phyloP scores from a whole-genome alignment of 2,797 vertebrate genomes.

The Tauraco hartlaubi region DNA sequence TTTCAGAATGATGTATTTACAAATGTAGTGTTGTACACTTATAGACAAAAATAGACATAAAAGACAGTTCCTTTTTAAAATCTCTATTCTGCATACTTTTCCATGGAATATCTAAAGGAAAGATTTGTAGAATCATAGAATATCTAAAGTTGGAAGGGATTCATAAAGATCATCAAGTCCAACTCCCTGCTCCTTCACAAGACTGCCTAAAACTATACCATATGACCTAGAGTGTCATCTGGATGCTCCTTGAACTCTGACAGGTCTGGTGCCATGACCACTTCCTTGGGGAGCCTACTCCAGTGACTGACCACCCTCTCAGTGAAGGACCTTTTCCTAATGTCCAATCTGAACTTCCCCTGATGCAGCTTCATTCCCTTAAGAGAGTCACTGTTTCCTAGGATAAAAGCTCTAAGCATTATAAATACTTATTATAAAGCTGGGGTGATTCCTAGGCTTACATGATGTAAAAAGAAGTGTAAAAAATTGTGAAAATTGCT shows the following conservation, averaged over 20 bases:
- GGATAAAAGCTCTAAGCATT: background rate
- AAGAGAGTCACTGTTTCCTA: background rate
- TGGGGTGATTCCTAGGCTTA: background rate
- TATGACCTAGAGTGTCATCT: background rate
- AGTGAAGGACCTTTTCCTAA: background rate
- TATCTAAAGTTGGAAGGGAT: background rate
- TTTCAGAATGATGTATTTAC: background rate
- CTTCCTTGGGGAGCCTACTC: background rate
- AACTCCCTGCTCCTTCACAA: background rate
- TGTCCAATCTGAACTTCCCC: background rate
- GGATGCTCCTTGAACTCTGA: background rate
- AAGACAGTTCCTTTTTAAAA: background rate
- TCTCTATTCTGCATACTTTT: background rate
- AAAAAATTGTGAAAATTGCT: background rate
- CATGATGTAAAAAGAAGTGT: background rate
- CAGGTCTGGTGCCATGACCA: background rate
- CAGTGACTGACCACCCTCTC: accelerated
- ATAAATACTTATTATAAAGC: background rate
- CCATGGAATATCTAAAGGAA: background rate
- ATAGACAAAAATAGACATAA: background rate
- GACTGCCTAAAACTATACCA: background rate
- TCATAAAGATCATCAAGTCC: background rate
- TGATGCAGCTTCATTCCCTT: background rate
- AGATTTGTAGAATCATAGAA: background rate
- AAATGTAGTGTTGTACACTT: background rate